Evolutionary conservation across 1,140 invertebrate species (phyloP).

Genomic region (Drosophila rufa): DNA sequence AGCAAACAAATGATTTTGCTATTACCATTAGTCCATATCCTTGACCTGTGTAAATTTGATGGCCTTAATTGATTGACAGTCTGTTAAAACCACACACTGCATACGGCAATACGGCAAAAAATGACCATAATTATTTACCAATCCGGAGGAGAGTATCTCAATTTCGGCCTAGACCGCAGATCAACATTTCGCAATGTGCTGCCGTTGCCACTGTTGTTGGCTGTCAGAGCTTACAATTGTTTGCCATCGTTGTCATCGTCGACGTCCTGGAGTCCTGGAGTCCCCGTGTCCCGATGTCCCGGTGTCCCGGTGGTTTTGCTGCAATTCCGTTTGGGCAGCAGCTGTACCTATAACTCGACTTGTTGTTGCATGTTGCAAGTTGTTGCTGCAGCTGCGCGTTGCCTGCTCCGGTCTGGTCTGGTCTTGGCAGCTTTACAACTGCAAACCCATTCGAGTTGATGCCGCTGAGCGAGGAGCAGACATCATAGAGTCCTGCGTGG

Average conservation of each 20-base stretch:
- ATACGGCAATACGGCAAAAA: slow-evolving; percentile 12
- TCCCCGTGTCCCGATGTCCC: background rate
- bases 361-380: slow-evolving; percentile 34
- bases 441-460: slow-evolving; percentile 73
- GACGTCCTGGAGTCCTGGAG: slow-evolving; percentile 5
- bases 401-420: slow-evolving; percentile 33
- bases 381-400: slow-evolving; percentile 46
- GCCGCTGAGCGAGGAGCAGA: slow-evolving; percentile 46
- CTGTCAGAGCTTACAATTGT: slow-evolving; percentile 82
- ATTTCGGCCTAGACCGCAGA: slow-evolving; percentile 42
- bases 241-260: slow-evolving; percentile 63
- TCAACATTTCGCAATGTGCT: slow-evolving; percentile 37
- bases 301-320: slow-evolving; percentile 42
- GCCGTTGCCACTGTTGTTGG: slow-evolving; percentile 68
- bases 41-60: slow-evolving; percentile 25
- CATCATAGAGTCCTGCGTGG: slow-evolving; percentile 49
- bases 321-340: slow-evolving; percentile 57
- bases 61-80: slow-evolving; percentile 31
- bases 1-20: slow-evolving; percentile 12
- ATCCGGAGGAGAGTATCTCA: slow-evolving; percentile 42
- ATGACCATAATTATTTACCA: slow-evolving; percentile 28
- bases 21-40: slow-evolving; percentile 1
- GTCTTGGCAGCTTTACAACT: slow-evolving; percentile 78
- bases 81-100: slow-evolving; percentile 25
- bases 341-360: slow-evolving; percentile 62